phyloP scores from a whole-genome alignment of 2,113 vertebrate species.

The Orientallactaga bullata region DNA sequence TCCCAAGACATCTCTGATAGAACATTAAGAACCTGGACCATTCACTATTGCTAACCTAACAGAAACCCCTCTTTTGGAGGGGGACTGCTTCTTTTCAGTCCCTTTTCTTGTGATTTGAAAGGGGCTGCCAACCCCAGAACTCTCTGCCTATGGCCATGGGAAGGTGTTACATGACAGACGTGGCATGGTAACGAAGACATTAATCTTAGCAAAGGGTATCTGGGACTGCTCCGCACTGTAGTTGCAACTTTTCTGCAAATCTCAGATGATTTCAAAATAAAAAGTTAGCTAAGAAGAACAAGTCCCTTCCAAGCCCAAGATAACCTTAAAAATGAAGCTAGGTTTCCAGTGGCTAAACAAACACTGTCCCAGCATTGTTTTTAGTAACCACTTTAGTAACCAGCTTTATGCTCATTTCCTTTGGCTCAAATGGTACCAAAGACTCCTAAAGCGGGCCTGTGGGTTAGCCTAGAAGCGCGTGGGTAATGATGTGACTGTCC shows the following conservation, averaged over 20 bases:
- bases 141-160: neutral
- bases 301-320: slow-evolving; percentile 17
- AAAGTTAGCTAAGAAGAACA: slow-evolving; percentile 55
- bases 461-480: neutral
- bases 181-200: neutral
- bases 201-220: neutral
- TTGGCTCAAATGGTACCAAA: neutral
- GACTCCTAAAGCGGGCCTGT: neutral
- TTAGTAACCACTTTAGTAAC: too few species aligned
- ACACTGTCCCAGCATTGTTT: too few species aligned
- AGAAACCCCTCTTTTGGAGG: neutral
- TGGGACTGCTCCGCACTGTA: neutral
- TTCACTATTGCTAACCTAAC: neutral
- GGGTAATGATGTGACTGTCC: neutral
- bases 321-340: slow-evolving; percentile 59
- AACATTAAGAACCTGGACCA: neutral
- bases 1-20: neutral
- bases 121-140: neutral
- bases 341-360: slow-evolving; percentile 32
- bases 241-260: slow-evolving; percentile 40
- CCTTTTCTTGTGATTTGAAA: neutral
- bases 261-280: slow-evolving; percentile 28
- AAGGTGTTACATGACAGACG: neutral
- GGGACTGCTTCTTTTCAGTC: neutral
- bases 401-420: neutral